Evolutionary conservation across 2,797 vertebrate genomes (phyloP).

Genomic region (Sebastes kiyomatsui): DNA sequence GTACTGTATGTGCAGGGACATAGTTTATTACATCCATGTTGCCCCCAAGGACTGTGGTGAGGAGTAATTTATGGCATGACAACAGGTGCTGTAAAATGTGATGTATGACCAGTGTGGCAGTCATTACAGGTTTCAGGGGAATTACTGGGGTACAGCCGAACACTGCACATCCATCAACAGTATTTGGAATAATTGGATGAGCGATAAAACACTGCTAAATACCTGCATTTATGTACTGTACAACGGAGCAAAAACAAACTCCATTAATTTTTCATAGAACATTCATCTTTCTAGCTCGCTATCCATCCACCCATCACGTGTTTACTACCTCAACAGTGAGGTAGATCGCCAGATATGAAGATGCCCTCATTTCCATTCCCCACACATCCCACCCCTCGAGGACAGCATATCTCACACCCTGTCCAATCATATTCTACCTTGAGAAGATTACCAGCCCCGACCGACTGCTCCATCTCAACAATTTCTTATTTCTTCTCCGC

Average conservation of each 20-base stretch:
- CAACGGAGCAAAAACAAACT: not conserved
- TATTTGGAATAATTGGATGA: not conserved
- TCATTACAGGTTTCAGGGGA: not conserved
- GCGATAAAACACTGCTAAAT: not conserved
- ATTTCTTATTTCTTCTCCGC: not conserved
- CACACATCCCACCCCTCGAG: not conserved
- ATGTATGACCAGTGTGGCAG: not conserved
- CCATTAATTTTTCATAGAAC: not conserved
- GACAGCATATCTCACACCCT: conserved; percentile 33
- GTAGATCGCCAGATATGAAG: conserved; percentile 8
- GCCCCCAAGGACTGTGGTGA: not conserved
- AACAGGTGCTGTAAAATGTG: conserved; percentile 22
- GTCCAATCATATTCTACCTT: conserved; percentile 48
- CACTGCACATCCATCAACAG: not conserved
- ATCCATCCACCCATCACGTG: not conserved
- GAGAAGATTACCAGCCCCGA: conserved; percentile 24
- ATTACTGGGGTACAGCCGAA: not conserved
- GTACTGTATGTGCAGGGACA: not conserved
- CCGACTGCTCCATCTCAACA: not conserved
- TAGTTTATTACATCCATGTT: conserved; percentile 23
- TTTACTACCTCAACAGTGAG: conserved; percentile 7
- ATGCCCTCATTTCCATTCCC: conserved; percentile 43
- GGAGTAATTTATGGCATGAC: conserved; percentile 1
- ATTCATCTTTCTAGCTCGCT: not conserved
- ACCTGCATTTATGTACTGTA: not conserved